A percentile compares a stretch with the other conserved stretches of the same genome.
phyloP scores from a whole-genome alignment of 1,140 invertebrate species.

The Hestina assimilis region DNA sequence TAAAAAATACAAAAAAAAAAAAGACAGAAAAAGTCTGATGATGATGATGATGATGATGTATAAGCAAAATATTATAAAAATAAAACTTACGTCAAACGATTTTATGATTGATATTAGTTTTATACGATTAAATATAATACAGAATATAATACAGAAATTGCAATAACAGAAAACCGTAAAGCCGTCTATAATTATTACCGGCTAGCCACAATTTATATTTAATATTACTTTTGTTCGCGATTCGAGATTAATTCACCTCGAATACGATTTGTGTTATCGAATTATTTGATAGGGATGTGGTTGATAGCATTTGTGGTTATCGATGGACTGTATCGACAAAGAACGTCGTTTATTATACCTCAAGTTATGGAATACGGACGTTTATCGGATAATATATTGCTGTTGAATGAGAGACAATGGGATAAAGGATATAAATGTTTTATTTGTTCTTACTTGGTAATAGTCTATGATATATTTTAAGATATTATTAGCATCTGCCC shows the following conservation, averaged over 20 bases:
- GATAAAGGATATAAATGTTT: not conserved
- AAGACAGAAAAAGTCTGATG: no score
- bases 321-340: constrained; percentile 33
- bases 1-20: no score
- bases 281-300: constrained; percentile 28
- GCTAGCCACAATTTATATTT: constrained; percentile 20
- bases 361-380: constrained; percentile 8
- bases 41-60: no score
- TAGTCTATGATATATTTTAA: not conserved
- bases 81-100: no score
- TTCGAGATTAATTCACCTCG: constrained; percentile 17
- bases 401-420: constrained; percentile 11
- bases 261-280: constrained; percentile 26
- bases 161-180: constrained; percentile 7
- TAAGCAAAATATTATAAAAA: no score
- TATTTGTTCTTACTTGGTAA: not conserved
- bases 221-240: constrained; percentile 19
- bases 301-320: constrained; percentile 34
- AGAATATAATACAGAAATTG: not conserved
- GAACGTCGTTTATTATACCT: constrained; percentile 21
- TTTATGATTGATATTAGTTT: no score
- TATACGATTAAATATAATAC: no score
- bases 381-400: constrained; percentile 14
- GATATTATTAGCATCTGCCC: not conserved
- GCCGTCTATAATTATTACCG: constrained; percentile 18